phyloP scores from a whole-genome alignment of 2,113 vertebrate genomes.

The Scatophagus argus region DNA sequence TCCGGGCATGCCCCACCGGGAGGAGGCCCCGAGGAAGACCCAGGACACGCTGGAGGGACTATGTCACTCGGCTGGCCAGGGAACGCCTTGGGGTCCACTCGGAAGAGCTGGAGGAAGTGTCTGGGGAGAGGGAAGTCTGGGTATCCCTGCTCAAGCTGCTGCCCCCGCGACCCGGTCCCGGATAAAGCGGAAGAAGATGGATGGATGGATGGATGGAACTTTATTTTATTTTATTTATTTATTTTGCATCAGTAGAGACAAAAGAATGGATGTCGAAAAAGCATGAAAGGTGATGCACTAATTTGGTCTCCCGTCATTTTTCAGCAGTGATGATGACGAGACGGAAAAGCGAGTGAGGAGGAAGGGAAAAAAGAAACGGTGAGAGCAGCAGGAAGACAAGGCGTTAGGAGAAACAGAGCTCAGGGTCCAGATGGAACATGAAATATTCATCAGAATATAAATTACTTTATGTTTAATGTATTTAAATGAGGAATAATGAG shows the following conservation, averaged over 20 bases:
- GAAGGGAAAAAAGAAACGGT: background rate
- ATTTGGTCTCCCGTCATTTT: background rate
- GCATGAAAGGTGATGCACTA: background rate
- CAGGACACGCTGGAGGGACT: too few relatives aligned
- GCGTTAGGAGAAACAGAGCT: background rate
- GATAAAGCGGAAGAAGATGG: too few relatives aligned
- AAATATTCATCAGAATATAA: slow-evolving; percentile 28
- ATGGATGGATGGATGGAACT: too few relatives aligned
- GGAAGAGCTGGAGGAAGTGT: too few relatives aligned
- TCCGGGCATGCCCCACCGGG: too few relatives aligned
- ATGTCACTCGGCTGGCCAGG: too few relatives aligned
- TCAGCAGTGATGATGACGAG: background rate
- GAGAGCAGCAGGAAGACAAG: background rate
- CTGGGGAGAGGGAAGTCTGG: too few relatives aligned
- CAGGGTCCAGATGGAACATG: background rate
- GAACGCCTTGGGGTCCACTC: too few relatives aligned
- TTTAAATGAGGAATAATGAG: slow-evolving; percentile 13
- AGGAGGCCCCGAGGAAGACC: too few relatives aligned
- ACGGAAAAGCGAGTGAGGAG: background rate
- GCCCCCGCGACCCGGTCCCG: too few relatives aligned
- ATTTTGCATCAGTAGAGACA: background rate
- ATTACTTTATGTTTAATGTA: slow-evolving; percentile 17
- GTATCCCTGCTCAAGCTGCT: too few relatives aligned
- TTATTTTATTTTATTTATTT: too few relatives aligned
- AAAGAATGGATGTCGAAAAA: background rate